Conservation (phyloP, 2,113 vertebrate genomes). For the Sitta europaea region DNA sequence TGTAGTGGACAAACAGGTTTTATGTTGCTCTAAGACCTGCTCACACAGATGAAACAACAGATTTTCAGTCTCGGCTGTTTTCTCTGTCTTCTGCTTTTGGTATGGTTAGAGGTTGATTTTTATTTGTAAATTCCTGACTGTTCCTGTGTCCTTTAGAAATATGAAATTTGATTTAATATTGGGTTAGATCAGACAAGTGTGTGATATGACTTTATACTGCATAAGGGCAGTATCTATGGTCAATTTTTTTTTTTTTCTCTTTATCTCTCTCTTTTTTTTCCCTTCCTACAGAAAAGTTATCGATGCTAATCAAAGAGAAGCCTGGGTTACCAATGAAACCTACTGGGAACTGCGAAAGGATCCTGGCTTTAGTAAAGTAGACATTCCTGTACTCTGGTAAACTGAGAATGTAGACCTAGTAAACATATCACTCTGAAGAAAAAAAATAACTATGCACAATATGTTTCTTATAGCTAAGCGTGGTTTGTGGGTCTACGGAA, state of each 20-base stretch:
- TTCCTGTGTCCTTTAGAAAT: not conserved
- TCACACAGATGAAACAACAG: not conserved
- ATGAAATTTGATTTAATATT: not conserved
- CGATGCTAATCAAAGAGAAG: constrained; percentile 91
- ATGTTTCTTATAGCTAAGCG: constrained; percentile 76
- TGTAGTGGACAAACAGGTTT: not conserved
- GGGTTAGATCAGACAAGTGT: not conserved
- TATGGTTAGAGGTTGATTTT: not conserved
- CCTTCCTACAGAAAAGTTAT: constrained; percentile 84
- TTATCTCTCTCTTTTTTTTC: not conserved
- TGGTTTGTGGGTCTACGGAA: constrained; percentile 74
- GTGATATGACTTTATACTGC: not conserved
- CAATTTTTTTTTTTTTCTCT: not conserved
- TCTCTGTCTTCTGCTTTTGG: not conserved
- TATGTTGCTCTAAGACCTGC: not conserved
- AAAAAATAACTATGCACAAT: constrained; percentile 92
- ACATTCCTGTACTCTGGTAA: constrained; percentile 91
- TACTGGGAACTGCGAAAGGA: constrained; percentile 98
- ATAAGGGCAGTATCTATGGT: not conserved
- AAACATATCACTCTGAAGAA: constrained; percentile 74
- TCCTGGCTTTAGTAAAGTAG: constrained; percentile 96
- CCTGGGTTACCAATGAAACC: constrained; percentile 93
- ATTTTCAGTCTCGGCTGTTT: not conserved
- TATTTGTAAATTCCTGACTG: not conserved
- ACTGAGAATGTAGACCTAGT: constrained; percentile 69